phyloP scores from a whole-genome alignment of 2,888 invertebrate species.

The Agrotis segetum region DNA sequence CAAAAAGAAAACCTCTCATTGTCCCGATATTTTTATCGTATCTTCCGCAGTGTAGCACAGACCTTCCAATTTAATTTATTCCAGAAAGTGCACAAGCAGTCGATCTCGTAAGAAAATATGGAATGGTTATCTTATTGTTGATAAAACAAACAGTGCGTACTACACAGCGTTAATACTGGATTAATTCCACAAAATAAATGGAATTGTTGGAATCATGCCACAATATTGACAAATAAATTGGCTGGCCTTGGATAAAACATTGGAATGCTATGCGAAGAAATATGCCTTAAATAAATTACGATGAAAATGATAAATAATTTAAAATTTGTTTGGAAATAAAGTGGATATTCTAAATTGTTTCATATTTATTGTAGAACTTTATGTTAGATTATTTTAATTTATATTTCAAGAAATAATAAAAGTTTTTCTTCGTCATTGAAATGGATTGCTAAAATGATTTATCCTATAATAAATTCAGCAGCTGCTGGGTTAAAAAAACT shows the following conservation, averaged over 20 bases:
- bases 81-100: conserved; percentile 20
- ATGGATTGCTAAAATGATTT: conserved; percentile 15
- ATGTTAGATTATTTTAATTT: conserved; percentile 12
- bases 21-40: too few species aligned
- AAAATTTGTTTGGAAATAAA: conserved; percentile 49
- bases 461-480: neutral
- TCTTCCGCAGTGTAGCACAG: neutral
- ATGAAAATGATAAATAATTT: conserved; percentile 57
- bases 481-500: neutral
- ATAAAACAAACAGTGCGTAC: conserved; percentile 48
- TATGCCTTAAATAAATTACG: conserved; percentile 57
- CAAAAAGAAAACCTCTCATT: too few species aligned
- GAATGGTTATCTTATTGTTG: conserved; percentile 28
- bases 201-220: conserved; percentile 77
- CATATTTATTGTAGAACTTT: conserved; percentile 16
- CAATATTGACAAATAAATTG: conserved; percentile 73
- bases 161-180: conserved; percentile 46
- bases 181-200: conserved; percentile 68
- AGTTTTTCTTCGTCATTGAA: conserved; percentile 5
- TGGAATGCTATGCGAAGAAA: conserved; percentile 59
- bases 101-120: conserved; percentile 47
- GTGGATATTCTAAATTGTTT: conserved; percentile 37
- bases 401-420: conserved; percentile 14
- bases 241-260: conserved; percentile 61
- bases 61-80: conserved; percentile 32